phyloP scores from a whole-genome alignment of 2,888 invertebrate species.

The Dorcus parallelipipedus region DNA sequence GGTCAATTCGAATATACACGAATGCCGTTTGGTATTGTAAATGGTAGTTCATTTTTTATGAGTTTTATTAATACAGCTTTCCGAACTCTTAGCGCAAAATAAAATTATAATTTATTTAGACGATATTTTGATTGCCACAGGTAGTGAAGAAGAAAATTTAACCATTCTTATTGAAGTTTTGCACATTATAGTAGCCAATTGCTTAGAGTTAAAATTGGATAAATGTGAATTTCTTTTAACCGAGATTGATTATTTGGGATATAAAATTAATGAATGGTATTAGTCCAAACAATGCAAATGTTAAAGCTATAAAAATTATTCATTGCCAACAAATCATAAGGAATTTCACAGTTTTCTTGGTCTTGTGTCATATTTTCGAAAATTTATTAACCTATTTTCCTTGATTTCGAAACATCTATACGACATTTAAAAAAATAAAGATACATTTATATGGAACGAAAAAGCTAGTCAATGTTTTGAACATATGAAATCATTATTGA shows the following conservation, averaged over 20 bases:
- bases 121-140: constrained; percentile 6
- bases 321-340: neutral
- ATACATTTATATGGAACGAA: neutral
- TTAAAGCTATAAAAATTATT: constrained; percentile 1
- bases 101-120: constrained; percentile 15
- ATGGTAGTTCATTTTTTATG: constrained; percentile 4
- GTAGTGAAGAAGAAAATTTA: constrained; percentile 27
- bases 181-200: constrained; percentile 26
- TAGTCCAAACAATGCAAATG: neutral
- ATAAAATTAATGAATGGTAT: neutral
- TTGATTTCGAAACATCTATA: constrained; percentile 25
- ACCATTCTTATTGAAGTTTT: constrained; percentile 28
- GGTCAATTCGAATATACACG: neutral
- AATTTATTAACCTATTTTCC: constrained; percentile 6
- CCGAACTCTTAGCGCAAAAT: constrained; percentile 23
- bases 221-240: constrained; percentile 37
- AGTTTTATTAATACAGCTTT: constrained; percentile 25
- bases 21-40: neutral
- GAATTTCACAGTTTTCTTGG: constrained; percentile 3
- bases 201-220: constrained; percentile 34
- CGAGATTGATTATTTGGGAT: constrained; percentile 2
- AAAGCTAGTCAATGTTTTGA: constrained; percentile 19
- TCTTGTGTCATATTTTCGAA: constrained; percentile 7
- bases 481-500: constrained; percentile 19
- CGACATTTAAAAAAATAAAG: constrained; percentile 21